Evolutionary conservation across 2,797 vertebrate species (phyloP).

Genomic region (Hylomyscus alleni): DNA sequence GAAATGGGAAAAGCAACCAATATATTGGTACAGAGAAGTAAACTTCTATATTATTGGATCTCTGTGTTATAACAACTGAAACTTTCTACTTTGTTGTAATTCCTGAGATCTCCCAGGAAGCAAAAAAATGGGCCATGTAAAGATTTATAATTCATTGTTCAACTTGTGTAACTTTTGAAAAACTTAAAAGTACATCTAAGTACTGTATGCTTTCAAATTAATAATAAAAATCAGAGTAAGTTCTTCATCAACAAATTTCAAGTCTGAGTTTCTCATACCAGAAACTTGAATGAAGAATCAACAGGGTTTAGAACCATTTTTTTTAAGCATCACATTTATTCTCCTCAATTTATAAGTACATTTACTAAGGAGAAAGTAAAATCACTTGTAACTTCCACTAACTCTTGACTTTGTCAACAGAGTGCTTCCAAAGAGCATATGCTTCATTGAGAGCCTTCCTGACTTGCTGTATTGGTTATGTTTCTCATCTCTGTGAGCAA

Average conservation of each 20-base stretch:
- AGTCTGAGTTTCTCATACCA: background rate
- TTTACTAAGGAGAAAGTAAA: conserved; percentile 12
- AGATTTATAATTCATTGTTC: background rate
- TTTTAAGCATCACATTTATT: background rate
- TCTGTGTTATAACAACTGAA: background rate
- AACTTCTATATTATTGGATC: background rate
- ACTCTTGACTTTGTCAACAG: conserved; percentile 4
- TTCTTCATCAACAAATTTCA: conserved; percentile 11
- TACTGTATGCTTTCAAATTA: background rate
- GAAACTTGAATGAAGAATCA: background rate
- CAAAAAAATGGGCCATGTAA: background rate
- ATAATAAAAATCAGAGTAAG: conserved; percentile 22
- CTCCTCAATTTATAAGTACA: background rate
- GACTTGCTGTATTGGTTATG: background rate
- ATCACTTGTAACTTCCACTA: background rate
- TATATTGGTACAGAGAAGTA: background rate
- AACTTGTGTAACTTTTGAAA: background rate
- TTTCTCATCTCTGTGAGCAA: background rate
- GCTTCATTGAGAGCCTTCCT: background rate
- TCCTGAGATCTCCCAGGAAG: background rate
- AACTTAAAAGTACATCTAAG: background rate
- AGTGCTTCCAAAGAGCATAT: background rate
- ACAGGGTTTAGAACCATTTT: background rate
- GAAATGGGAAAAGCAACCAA: background rate
- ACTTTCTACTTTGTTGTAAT: background rate